phyloP scores from a whole-genome alignment of 2,797 vertebrate genomes.

The Cyclura pinguis region DNA sequence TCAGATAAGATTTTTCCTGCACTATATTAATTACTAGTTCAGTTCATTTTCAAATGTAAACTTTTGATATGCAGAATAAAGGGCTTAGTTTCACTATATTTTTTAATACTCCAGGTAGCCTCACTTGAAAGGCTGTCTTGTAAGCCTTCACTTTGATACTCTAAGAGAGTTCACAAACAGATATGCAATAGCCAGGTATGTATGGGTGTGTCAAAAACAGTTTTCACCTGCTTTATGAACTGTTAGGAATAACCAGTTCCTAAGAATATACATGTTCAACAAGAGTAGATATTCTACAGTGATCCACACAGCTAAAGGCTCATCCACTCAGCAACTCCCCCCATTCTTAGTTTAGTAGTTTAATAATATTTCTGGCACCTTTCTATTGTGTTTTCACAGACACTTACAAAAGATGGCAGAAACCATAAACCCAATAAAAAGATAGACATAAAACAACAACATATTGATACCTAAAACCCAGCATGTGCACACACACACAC shows the following conservation, averaged over 20 bases:
- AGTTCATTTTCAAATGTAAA: conserved; percentile 8
- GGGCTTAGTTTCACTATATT: conserved; percentile 4
- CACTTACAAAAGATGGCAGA: background rate
- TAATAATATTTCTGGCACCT: background rate
- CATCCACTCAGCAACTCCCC: background rate
- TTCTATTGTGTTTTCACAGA: background rate
- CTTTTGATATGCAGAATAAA: conserved; percentile 4
- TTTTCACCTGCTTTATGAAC: background rate
- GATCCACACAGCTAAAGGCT: background rate
- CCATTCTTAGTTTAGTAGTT: background rate
- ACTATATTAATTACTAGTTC: background rate
- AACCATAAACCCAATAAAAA: background rate
- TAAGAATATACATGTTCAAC: background rate
- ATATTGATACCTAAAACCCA: background rate
- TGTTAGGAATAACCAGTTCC: background rate
- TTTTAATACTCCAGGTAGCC: conserved; percentile 1
- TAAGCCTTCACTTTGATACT: conserved; percentile 29
- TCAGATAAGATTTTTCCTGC: background rate
- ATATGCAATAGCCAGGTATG: background rate
- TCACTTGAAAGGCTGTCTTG: conserved; percentile 38
- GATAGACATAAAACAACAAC: background rate
- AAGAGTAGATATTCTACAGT: background rate
- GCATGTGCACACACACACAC: background rate
- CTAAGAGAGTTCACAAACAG: conserved; percentile 2
- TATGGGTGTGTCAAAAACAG: rapidly evolving